Evolutionary conservation across 2,113 vertebrate genomes (phyloP), one percentile per base, ranked within the genome.

Genomic region (Piaya cayana): DNA sequence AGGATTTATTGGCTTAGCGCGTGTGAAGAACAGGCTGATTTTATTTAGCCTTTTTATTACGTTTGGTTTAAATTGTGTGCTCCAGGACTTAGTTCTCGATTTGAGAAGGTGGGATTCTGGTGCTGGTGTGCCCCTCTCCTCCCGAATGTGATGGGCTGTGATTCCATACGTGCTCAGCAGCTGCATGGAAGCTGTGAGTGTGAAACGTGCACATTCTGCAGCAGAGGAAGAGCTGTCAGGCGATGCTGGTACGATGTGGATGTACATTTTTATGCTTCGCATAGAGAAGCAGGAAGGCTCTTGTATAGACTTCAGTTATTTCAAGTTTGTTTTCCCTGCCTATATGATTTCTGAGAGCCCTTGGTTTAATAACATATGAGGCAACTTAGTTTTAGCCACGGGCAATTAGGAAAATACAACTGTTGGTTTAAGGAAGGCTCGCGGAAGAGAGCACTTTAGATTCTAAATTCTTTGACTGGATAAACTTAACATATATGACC

Each of bases 61-160:
- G 9, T 53, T 84, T 52, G 9, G 26, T 16, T 72, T 37, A 45
- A 63, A 34, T 20, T 29, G 26, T 52, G 8, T 17, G 25, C 26
- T 27, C 49, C 10, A 45, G 36, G 49, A 27, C 69, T 77, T n/a
- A 5, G 19, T 37, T 68, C 18, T 14, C 27, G 12, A 39, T 77
- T 36, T 85, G 75, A 56, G 47, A 29, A 50, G 19, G 32, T 34
- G n/a, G 12, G 36, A 26, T 5, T 15, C 32, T 12, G 32, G 25
- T 21, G 13, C 45, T 39, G 1, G 0, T 3, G 7, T 45, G 50
- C 7, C 2, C 16, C 22, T 75, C 21, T 3, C 0, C 30, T 25
- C 15, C 27, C 3, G 32, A 50, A 47, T 0, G 0, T 37, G 18
- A 21, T 22, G 0, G 0, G 26, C 2, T 4, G 55, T 30, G 14